These are phyloP conservation scores for Sinocyclocheilus maitianheensis DNA, from an alignment of 2,113 vertebrate genomes.

Conservation along the genomic window DNA sequence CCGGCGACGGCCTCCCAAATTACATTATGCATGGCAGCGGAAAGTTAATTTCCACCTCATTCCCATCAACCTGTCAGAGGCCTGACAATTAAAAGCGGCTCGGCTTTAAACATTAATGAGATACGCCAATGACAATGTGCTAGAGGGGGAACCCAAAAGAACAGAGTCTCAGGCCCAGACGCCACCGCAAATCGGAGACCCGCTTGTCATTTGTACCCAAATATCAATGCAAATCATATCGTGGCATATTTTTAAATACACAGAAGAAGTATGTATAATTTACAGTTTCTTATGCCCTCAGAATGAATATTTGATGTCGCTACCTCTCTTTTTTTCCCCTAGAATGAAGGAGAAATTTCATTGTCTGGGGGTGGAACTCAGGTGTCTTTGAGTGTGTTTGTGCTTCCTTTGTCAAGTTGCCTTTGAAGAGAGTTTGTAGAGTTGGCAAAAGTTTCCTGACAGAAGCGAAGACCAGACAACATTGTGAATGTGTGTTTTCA, in stretches of 20 bases:
- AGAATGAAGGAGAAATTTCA: conserved; percentile 59
- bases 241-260: conserved; percentile 88
- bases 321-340: conserved; percentile 67
- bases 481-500: neutral
- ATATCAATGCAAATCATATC: conserved; percentile 79
- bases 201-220: conserved; percentile 75
- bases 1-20: conserved; percentile 66
- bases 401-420: conserved; percentile 49
- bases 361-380: conserved; percentile 56
- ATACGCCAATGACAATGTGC: conserved; percentile 70
- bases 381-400: conserved; percentile 58
- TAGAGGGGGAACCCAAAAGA: conserved; percentile 66
- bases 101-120: conserved; percentile 86
- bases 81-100: conserved; percentile 85
- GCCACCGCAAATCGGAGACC: conserved; percentile 67
- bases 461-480: conserved; percentile 39
- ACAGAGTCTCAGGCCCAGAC: conserved; percentile 57
- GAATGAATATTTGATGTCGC: conserved; percentile 81
- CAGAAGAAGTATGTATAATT: conserved; percentile 78
- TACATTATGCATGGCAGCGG: conserved; percentile 81
- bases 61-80: conserved; percentile 80
- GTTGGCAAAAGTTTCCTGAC: conserved; percentile 55
- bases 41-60: conserved; percentile 84
- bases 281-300: conserved; percentile 79
- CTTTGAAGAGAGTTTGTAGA: conserved; percentile 61